Evolutionary conservation across 2,797 vertebrate species (phyloP).

Genomic region (Enteromius afrohamiltoni): DNA sequence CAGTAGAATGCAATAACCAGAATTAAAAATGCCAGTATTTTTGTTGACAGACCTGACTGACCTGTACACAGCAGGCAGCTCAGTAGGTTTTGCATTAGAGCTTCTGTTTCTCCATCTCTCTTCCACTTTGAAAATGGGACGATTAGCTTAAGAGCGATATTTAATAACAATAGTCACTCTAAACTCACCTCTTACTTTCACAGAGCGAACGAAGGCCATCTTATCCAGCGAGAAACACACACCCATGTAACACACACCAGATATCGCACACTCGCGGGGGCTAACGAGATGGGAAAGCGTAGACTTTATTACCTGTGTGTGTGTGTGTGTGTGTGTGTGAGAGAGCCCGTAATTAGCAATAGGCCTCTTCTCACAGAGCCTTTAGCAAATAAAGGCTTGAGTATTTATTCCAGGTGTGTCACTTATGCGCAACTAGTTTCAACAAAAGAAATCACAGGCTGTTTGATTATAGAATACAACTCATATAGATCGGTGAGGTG

Average conservation of each 20-base stretch:
- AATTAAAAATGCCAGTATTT: background rate
- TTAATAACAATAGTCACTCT: conserved; percentile 24
- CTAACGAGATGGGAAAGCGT: background rate
- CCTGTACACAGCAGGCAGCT: background rate
- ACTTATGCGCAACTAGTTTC: background rate
- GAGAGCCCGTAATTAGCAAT: background rate
- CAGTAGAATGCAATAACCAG: background rate
- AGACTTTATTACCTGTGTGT: conserved; percentile 15
- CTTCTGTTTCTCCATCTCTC: background rate
- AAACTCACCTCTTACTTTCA: conserved; percentile 22
- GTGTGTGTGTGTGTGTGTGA: background rate
- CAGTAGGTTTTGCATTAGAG: background rate
- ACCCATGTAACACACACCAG: conserved; percentile 27
- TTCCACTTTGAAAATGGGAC: conserved; percentile 3
- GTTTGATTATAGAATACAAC: background rate
- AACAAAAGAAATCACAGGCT: background rate
- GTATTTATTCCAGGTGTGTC: background rate
- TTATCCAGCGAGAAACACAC: conserved; percentile 22
- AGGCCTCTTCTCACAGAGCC: background rate
- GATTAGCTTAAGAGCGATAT: conserved; percentile 25
- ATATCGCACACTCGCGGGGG: background rate
- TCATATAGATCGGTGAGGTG: background rate
- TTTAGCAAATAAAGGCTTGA: conserved; percentile 11
- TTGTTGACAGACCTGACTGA: background rate
- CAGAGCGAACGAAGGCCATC: background rate